phyloP scores from a whole-genome alignment of 2,888 invertebrate species.

The Mesorhabditis spiculigera region DNA sequence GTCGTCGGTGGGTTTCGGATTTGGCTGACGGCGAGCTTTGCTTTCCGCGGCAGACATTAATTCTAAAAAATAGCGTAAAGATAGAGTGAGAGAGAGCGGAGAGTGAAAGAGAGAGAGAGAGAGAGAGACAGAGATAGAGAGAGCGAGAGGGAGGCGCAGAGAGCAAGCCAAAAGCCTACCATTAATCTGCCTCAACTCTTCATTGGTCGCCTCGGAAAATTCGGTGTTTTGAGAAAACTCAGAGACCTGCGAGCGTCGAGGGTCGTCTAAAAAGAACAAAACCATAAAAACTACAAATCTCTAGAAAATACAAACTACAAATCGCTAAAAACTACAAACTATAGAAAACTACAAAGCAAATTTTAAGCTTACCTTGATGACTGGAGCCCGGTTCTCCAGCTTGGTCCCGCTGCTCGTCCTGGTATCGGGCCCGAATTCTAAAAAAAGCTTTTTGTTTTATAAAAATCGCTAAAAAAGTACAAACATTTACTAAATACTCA shows the following conservation, averaged over 20 bases:
- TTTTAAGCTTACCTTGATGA: too few relatives aligned
- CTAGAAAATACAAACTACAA: background rate
- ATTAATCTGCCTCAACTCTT: slow-evolving; percentile 29
- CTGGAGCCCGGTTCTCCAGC: too few relatives aligned
- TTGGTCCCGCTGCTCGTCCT: too few relatives aligned
- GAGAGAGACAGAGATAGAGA: too few relatives aligned
- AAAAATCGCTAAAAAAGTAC: too few relatives aligned
- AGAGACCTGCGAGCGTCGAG: slow-evolving; percentile 11
- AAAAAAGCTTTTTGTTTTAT: too few relatives aligned
- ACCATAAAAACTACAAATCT: background rate
- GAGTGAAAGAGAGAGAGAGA: too few relatives aligned
- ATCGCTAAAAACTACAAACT: background rate
- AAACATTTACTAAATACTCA: too few relatives aligned
- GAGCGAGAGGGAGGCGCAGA: too few relatives aligned
- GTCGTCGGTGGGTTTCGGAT: slow-evolving; percentile 1
- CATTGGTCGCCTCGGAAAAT: slow-evolving; percentile 26
- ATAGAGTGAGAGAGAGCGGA: too few relatives aligned
- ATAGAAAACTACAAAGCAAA: background rate
- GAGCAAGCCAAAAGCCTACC: slow-evolving; percentile 9
- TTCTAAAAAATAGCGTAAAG: slow-evolving; percentile 12
- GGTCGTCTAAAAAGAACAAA: background rate
- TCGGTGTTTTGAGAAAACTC: slow-evolving; percentile 19
- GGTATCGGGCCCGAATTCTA: too few relatives aligned
- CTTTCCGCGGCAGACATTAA: slow-evolving; percentile 26
- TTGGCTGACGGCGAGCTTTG: slow-evolving; percentile 8